phyloP scores from a whole-genome alignment of 2,113 vertebrate species.

The Cyprinus carpio region DNA sequence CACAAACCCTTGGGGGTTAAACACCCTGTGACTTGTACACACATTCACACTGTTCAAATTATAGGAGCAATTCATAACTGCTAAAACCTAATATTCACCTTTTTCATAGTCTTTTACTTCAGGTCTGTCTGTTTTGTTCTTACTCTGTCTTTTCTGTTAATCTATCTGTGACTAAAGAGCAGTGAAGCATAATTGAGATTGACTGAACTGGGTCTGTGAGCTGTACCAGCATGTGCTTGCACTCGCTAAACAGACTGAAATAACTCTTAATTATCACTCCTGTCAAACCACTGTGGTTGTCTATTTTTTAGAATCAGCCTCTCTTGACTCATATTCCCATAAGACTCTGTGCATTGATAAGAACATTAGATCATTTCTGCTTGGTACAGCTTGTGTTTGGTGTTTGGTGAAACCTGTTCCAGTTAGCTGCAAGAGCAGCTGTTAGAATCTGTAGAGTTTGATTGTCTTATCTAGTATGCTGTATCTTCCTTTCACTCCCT shows the following conservation, averaged over 20 bases:
- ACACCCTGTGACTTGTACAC: neutral
- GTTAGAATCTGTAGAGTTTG: neutral
- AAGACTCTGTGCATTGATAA: constrained; percentile 9
- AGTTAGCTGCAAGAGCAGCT: constrained; percentile 1
- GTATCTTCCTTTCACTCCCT: neutral
- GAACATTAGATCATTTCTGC: constrained; percentile 18
- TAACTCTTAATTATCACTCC: constrained; percentile 11
- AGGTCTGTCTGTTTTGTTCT: neutral
- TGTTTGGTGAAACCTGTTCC: neutral
- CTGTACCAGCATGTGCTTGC: neutral
- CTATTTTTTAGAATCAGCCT: constrained; percentile 28
- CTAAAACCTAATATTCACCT: neutral
- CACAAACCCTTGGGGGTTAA: neutral
- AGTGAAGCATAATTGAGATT: neutral
- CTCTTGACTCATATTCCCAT: constrained; percentile 17
- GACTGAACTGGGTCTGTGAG: neutral
- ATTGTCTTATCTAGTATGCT: neutral
- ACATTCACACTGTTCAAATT: neutral
- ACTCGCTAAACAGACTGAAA: neutral
- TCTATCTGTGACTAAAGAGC: neutral
- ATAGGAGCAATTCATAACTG: neutral
- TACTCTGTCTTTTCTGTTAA: neutral
- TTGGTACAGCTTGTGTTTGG: neutral
- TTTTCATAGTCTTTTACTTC: neutral
- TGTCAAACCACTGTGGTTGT: neutral